A percentile compares a stretch with the other conserved stretches of the same genome.
phyloP scores from a whole-genome alignment of 2,113 vertebrate genomes.

The Sarotherodon lohbergeri region DNA sequence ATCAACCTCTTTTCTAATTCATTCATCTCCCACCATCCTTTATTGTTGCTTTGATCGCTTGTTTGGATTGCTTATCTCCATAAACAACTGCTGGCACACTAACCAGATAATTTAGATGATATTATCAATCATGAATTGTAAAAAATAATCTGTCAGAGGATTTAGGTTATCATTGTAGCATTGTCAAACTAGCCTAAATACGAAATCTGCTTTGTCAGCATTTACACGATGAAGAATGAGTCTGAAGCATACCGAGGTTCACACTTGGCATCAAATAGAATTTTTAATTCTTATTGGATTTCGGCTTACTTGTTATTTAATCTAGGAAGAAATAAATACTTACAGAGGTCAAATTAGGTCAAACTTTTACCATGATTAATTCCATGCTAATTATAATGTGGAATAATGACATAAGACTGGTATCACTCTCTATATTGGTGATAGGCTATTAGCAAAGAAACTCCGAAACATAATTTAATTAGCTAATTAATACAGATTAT shows the following conservation, averaged over 20 bases:
- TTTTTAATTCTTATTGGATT: background rate
- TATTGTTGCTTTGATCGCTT: background rate
- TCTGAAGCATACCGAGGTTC: background rate
- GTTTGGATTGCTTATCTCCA: background rate
- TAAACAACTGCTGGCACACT: background rate
- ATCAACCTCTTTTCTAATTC: background rate
- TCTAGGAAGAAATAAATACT: background rate
- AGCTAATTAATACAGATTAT: background rate
- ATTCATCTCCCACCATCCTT: background rate
- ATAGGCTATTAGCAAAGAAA: background rate
- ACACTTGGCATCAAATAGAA: background rate
- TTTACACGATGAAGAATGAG: background rate
- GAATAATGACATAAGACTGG: background rate
- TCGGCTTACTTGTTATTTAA: background rate
- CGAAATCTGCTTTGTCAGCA: background rate
- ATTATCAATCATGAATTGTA: background rate
- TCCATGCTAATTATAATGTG: background rate
- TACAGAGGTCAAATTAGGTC: background rate
- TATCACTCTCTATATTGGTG: background rate
- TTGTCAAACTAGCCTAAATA: background rate
- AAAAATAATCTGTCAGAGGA: background rate
- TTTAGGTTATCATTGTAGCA: background rate
- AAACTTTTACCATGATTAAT: background rate
- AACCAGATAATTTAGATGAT: background rate
- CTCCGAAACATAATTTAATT: background rate